Base-by-base conservation (phyloP, 2,797 vertebrate genomes). In the Benthosema pterotum region DNA sequence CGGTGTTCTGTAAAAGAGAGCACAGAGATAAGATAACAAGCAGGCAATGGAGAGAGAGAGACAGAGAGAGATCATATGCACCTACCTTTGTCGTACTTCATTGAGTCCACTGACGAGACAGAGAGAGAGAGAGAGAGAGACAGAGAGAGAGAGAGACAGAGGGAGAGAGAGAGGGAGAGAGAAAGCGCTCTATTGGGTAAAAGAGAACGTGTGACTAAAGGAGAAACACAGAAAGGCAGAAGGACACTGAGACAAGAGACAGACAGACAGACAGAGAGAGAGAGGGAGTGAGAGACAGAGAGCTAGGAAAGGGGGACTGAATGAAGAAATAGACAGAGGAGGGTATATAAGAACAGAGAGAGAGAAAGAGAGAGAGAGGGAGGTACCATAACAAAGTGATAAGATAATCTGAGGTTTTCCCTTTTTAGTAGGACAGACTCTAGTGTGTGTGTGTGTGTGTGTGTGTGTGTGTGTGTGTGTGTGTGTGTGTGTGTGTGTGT, bases 1-100 rank as follows among this genome's bases (percentile, higher is more conserved):
- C 11, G 32, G 32, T 2, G 19, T 7, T 38, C 17, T 52, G 9
- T 61, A 63, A 69, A 17, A 25, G 60, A 9, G 16, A 67, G 18
- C 38, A 56, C n/a, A 25, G 0, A 8, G 52, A 8, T 22, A 22
- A 1, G 68, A 67, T 46, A n/a, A 22, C 52, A 68, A 45, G 55
- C 53, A 62, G 55, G 51, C 3, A 38, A n/a, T 60, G 2, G 14
- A 42, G 28, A 7, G 28, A 49, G 70, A 60, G 57, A 66, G 65
- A 75, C 71, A 22, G 22, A 32, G 28, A 32, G 28, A 32, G 28
- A 32, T 38, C 46, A 79, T n/a, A n/a, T 25, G 22, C 22, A 25
- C 88, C 83, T 86, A 63, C 88, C 88, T 90, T 85, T 78, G 75
- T 55, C 63, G 74, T 65, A 43, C 71, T 77, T 80, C 77, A 84